Conservation (phyloP, 2,797 vertebrate genomes). For the Meriones psammophilus region DNA sequence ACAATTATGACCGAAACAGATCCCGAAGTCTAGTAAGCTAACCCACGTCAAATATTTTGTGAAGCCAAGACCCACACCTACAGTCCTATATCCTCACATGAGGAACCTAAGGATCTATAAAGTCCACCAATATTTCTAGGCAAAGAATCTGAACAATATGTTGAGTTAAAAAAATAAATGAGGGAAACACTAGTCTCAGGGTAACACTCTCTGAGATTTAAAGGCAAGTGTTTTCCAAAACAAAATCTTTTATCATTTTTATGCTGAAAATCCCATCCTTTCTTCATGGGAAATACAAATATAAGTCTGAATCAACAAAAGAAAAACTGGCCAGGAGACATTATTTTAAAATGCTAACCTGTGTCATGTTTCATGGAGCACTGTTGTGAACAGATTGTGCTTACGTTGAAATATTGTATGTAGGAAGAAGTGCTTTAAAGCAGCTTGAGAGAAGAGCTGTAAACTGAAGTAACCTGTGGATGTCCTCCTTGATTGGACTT, state of each 20-base stretch:
- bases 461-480: neutral
- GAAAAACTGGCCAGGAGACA: neutral
- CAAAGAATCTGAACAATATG: neutral
- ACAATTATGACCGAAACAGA: conserved; percentile 60
- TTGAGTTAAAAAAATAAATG: neutral
- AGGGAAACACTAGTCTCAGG: neutral
- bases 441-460: neutral
- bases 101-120: neutral
- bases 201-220: conserved; percentile 37
- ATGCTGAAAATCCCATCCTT: conserved; percentile 7
- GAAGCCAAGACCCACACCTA: neutral
- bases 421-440: neutral
- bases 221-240: conserved; percentile 13
- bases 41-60: neutral
- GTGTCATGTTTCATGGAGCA: neutral
- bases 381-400: neutral
- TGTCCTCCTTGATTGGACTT: neutral
- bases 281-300: neutral
- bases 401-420: neutral
- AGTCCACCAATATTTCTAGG: neutral
- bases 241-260: conserved; percentile 34
- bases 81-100: neutral
- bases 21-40: neutral
- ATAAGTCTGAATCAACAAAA: neutral
- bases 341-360: neutral